phyloP scores from a whole-genome alignment of 2,113 vertebrate species.

The Dolichotis patagonum region DNA sequence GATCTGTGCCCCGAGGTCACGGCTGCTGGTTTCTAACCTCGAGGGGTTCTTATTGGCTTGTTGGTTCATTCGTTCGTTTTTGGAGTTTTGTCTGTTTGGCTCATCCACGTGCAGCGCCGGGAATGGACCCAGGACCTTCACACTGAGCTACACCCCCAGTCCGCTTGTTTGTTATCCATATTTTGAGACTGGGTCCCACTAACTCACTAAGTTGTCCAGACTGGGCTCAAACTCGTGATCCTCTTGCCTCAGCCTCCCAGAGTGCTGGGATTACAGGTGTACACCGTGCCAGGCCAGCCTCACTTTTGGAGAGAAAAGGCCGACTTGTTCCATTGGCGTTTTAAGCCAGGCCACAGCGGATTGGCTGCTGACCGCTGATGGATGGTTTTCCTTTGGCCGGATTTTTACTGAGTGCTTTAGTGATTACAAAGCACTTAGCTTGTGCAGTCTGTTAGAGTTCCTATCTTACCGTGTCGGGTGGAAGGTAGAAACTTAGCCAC shows the following conservation, averaged over 20 bases:
- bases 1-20: background rate
- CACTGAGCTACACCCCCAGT: background rate
- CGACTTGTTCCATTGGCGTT: background rate
- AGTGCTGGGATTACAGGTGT: background rate
- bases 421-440: background rate
- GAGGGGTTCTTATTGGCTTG: background rate
- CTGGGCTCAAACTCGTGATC: background rate
- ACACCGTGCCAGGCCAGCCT: background rate
- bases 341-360: background rate
- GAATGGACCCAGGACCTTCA: background rate
- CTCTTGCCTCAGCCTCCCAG: background rate
- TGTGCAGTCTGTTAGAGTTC: background rate
- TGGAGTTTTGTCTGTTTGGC: background rate
- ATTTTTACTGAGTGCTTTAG: background rate
- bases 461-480: background rate
- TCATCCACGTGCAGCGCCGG: background rate
- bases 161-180: background rate
- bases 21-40: background rate
- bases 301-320: background rate
- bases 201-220: background rate
- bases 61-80: background rate
- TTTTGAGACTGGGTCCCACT: background rate
- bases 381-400: background rate
- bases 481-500: background rate
- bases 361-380: background rate